Evolutionary conservation across 53 echinoderm and acorn worm species (phyloP).

Genomic region (Stichopus horrens): DNA sequence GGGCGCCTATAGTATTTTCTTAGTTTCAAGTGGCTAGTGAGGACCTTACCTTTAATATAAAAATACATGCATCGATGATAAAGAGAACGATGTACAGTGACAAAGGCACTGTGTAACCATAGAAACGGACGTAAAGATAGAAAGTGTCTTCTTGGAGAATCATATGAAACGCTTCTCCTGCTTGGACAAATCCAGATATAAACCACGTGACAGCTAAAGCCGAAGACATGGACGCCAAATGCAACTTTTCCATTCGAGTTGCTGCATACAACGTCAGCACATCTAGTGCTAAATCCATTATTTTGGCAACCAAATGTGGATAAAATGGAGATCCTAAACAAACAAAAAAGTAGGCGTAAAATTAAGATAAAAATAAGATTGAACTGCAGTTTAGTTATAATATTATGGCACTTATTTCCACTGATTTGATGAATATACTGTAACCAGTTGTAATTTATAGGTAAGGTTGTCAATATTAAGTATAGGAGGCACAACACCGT

Average conservation of each 20-base stretch:
- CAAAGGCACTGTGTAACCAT: background rate
- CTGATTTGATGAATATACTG: no score
- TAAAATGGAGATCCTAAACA: no score
- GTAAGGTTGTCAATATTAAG: no score
- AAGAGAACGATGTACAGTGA: background rate
- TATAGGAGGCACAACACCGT: no score
- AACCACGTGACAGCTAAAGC: background rate
- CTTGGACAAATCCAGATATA: background rate
- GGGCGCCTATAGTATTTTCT: no score
- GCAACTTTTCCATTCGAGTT: constrained; percentile 3
- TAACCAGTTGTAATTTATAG: no score
- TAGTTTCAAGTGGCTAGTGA: no score
- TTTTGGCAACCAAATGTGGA: no score
- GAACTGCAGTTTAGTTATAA: no score
- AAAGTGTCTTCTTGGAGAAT: background rate
- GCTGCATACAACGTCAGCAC: constrained; percentile 2
- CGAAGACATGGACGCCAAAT: background rate
- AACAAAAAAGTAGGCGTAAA: no score
- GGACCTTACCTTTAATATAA: background rate
- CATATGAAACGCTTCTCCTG: background rate
- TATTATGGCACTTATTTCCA: no score
- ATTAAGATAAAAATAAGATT: no score
- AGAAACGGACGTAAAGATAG: background rate
- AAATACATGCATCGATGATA: background rate
- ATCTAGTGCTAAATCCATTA: background rate